Evolutionary conservation across 2,113 vertebrate species (phyloP), one percentile per base, ranked within the genome.

Genomic region (Nipponia nippon): DNA sequence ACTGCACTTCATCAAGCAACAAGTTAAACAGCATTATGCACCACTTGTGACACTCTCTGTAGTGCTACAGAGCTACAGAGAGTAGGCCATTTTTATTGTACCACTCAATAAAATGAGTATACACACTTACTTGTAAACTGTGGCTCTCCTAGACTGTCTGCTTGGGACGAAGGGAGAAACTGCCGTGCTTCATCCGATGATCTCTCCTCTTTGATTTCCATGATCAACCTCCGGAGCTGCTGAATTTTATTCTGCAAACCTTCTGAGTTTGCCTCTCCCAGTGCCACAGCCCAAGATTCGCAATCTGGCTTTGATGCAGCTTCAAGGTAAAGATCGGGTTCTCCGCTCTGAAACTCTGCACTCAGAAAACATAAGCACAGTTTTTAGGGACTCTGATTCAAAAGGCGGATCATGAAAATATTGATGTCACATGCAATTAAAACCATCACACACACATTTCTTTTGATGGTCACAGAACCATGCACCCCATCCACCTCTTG

Each of bases 201-300:
- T 52, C 92, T 96, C 95, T 98, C 98, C 72, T 97, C 98, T 93
- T 98, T 98, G 95, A 98, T 97, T 98, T 99, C 98, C 98, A 98
- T 98, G 95, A 97, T 98, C 77, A 97, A 5, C 30, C 46, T 94
- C 81, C 16, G 63, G 65, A 97, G 91, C 34, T 87, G 90, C 19
- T 69, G 77, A 83, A 97, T 97, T 96, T 92, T 96, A 55, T 81
- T 72, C 72, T 3, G 11, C 85, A 97, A 94, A 73, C 91, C 91
- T 96, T 97, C 96, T 0, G 93, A 97, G 87, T 83, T 93, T 36
- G 70, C 77, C 73, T 94, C 78, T 84, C 80, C 86, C 82, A 89
- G 89, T 80, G 83, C 96, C 85, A 84, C 89, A 38, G 94, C 61
- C 94, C 97, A 94, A 52, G 91, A 94, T 73, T 85, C 79, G 4